phyloP scores from a whole-genome alignment of 2,797 vertebrate species.

The Fundulus diaphanus region DNA sequence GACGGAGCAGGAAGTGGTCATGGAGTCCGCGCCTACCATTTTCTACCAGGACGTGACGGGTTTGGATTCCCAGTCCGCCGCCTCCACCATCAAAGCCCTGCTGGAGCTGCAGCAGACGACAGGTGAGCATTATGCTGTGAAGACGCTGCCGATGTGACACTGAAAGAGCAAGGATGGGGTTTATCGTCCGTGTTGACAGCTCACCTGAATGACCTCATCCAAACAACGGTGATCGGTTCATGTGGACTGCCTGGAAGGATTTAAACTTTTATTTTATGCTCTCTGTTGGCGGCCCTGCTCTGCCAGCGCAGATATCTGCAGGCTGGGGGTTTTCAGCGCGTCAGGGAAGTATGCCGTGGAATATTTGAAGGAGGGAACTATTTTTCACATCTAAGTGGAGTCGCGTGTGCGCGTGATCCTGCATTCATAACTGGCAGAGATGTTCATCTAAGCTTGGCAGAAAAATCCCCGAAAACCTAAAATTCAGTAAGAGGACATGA shows the following conservation, averaged over 20 bases:
- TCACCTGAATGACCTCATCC: background rate
- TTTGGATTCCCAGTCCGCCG: slow-evolving; percentile 93
- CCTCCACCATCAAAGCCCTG: slow-evolving; percentile 97
- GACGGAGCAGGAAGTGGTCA: slow-evolving; percentile 94
- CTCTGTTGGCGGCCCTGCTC: no score
- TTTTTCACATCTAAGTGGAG: background rate
- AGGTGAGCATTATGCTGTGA: slow-evolving; percentile 76
- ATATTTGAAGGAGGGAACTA: slow-evolving; percentile 1
- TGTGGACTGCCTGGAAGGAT: background rate
- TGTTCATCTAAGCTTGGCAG: background rate
- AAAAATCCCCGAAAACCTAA: slow-evolving; percentile 7
- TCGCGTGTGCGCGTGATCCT: background rate
- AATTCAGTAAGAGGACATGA: background rate
- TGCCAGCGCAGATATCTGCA: background rate
- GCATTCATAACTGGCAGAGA: background rate
- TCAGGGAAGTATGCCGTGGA: background rate
- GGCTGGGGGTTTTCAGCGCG: background rate
- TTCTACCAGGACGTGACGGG: slow-evolving; percentile 94
- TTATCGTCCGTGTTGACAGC: background rate
- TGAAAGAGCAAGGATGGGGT: background rate
- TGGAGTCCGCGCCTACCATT: slow-evolving; percentile 90
- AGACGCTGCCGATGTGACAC: background rate
- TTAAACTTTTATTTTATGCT: background rate
- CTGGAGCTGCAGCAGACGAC: slow-evolving; percentile 96
- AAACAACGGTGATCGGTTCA: background rate